A percentile compares a stretch with the other conserved stretches of the same genome.
Conservation (phyloP, 2,797 vertebrate species). For the Cebuella pygmaea region DNA sequence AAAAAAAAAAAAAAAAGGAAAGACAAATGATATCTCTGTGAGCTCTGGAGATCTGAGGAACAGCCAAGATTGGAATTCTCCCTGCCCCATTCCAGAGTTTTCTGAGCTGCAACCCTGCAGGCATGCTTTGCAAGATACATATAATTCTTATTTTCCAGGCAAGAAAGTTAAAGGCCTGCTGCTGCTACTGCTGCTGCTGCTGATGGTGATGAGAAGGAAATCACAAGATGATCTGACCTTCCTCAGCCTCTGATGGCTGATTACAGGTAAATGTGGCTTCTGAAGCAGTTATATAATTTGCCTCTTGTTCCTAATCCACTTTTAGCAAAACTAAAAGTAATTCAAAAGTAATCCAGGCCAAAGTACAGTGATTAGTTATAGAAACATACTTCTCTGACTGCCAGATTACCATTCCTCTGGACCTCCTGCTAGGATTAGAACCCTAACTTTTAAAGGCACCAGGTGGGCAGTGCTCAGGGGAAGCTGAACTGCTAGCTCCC, state of each 20-base stretch:
- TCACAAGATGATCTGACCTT: neutral
- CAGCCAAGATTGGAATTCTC: neutral
- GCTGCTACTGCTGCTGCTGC: neutral
- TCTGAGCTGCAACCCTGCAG: neutral
- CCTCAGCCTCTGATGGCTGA: neutral
- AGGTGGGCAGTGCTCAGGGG: too few species aligned
- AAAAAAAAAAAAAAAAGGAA: neutral
- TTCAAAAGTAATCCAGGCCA: too few species aligned
- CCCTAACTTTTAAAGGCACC: neutral
- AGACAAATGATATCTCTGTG: neutral
- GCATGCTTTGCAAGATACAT: neutral
- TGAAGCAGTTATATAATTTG: neutral
- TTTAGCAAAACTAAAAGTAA: neutral
- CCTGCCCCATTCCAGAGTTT: neutral
- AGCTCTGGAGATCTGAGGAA: neutral
- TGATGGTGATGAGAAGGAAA: neutral
- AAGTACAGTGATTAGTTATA: neutral
- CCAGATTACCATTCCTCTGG: too few species aligned
- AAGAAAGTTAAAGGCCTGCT: neutral
- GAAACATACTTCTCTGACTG: neutral
- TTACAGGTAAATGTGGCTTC: neutral
- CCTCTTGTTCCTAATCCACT: neutral
- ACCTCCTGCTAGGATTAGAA: neutral
- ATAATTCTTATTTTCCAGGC: neutral
- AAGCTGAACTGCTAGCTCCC: neutral